Evolutionary conservation across 1,140 invertebrate genomes (phyloP), one percentile per base, ranked within the genome.

Genomic region (Goniozus legneri): DNA sequence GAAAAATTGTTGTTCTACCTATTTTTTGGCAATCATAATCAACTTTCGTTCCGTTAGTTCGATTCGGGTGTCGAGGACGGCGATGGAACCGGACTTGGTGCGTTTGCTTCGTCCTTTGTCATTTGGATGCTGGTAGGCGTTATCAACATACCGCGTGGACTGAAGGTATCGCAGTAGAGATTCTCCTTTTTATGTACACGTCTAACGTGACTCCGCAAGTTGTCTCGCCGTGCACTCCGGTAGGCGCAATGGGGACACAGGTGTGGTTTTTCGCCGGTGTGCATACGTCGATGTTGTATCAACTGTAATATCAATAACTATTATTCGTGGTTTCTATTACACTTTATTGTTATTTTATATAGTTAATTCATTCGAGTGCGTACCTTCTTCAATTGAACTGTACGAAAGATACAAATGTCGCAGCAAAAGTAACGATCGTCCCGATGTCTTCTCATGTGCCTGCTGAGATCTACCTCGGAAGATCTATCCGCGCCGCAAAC

Each of bases 181-280:
- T 79, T 78, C 42, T 79, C 76, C 56, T 79, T 79, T 55, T 81
- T 80, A 50, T 82, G 80, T 30, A 81, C 79, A 24, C 80, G 67
- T 21, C 80, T 69, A 10, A 82, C 78, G 59, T 83, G 75, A 38
- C 78, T 78, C 6, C 79, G 72, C 35, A 81, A 64, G 59, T 80
- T 80, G 57, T 80, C 79, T 16, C 78, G 75, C 10, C 79, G 68
- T 8, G 79, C 78, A 44, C 77, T 79, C 44, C 80, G 66, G 53
- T 82, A 83, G 10, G 72, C 67, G 52, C 81, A 82, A 45, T 80
- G 77, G 8, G 78, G 78, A 56, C 79, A 81, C 1, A 80, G 57
- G 52, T 80, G 79, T 7, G 79, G 79, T 47, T 80, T 80, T 48
- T 82, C 81, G 0, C 80, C 80, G 10, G 81, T 83, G 53, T 83